Evolutionary conservation across 2,888 invertebrate species (phyloP).

Genomic region (Andricus curvator): DNA sequence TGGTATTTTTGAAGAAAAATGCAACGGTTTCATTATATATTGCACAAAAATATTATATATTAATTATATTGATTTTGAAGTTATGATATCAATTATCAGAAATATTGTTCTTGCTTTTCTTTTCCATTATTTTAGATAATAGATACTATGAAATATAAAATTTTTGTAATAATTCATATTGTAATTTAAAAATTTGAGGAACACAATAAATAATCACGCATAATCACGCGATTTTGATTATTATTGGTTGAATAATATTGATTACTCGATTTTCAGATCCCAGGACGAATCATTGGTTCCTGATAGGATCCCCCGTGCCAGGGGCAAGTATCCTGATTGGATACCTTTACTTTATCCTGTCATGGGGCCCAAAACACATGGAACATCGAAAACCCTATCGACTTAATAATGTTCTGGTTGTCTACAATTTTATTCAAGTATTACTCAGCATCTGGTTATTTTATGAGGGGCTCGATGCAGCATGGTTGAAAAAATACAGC

Average conservation of each 20-base stretch:
- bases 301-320: constrained; percentile 86
- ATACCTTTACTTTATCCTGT: constrained; percentile 86
- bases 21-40: too few relatives aligned
- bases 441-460: constrained; percentile 90
- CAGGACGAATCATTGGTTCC: constrained; percentile 86
- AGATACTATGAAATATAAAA: too few relatives aligned
- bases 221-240: neutral
- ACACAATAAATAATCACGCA: too few relatives aligned
- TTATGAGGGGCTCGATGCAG: constrained; percentile 87
- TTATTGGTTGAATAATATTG: neutral
- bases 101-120: too few relatives aligned
- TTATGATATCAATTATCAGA: too few relatives aligned
- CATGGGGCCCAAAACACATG: constrained; percentile 93
- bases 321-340: constrained; percentile 83
- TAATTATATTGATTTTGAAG: too few relatives aligned
- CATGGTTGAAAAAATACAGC: constrained; percentile 91
- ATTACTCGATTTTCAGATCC: constrained; percentile 79
- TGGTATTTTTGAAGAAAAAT: too few relatives aligned
- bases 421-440: constrained; percentile 95
- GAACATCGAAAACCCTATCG: constrained; percentile 90
- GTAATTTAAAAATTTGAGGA: too few relatives aligned
- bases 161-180: too few relatives aligned
- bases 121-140: too few relatives aligned
- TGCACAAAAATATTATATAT: too few relatives aligned
- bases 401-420: constrained; percentile 87